phyloP scores from a whole-genome alignment of 2,113 vertebrate genomes.

The Campylorhamphus procurvoides region DNA sequence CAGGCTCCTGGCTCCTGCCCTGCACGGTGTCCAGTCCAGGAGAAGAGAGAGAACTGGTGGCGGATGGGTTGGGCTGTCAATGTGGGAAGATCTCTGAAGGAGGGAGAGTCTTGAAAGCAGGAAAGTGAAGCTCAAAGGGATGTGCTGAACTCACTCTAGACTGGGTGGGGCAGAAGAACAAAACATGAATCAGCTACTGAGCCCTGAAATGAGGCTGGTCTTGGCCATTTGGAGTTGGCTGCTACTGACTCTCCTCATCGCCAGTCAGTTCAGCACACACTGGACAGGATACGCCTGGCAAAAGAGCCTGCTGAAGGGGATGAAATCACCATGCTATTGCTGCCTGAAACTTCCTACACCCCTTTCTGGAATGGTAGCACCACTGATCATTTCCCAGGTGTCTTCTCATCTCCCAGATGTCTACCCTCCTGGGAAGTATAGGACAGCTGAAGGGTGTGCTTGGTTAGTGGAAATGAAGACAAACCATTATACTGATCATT shows the following conservation, averaged over 20 bases:
- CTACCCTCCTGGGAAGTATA: background rate
- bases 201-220: background rate
- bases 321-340: background rate
- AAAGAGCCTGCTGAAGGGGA: background rate
- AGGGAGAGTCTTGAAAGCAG: slow-evolving; percentile 13
- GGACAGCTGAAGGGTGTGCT: background rate
- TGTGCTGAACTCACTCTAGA: slow-evolving; percentile 3
- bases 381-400: background rate
- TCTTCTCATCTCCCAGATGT: background rate
- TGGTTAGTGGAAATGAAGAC: background rate
- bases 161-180: slow-evolving; percentile 29
- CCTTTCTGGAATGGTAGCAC: background rate
- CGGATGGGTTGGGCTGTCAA: background rate
- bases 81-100: slow-evolving; percentile 1
- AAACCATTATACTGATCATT: accelerated
- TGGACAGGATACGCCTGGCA: slow-evolving; percentile 19
- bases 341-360: background rate
- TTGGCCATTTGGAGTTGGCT: slow-evolving; percentile 39
- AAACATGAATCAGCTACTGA: slow-evolving; percentile 47
- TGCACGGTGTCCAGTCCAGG: slow-evolving; percentile 10
- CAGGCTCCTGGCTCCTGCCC: slow-evolving; percentile 15
- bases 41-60: background rate
- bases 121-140: background rate
- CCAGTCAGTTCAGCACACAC: background rate
- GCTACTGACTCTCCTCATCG: background rate